phyloP scores from a whole-genome alignment of 2,888 invertebrate genomes.

The Drosophila borborema region DNA sequence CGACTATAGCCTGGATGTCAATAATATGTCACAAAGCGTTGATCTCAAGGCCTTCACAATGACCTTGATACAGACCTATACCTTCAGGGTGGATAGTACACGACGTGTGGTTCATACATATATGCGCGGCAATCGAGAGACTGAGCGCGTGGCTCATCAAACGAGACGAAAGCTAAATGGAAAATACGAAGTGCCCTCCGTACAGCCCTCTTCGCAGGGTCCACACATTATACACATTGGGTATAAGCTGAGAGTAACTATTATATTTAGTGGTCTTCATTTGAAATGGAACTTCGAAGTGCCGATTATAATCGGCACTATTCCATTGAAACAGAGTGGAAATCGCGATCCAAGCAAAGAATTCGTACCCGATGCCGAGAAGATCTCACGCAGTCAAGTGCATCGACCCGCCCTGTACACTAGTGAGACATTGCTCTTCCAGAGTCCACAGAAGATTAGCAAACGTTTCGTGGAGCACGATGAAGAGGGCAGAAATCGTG shows the following conservation, averaged over 20 bases:
- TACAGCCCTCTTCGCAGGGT: neutral
- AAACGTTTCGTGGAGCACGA: neutral
- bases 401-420: neutral
- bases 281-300: constrained; percentile 4
- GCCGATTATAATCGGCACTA: constrained; percentile 5
- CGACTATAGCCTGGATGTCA: neutral
- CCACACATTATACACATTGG: neutral
- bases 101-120: neutral
- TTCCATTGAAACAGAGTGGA: neutral
- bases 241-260: neutral
- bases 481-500: neutral
- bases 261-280: neutral
- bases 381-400: neutral
- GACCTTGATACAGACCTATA: neutral
- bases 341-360: neutral
- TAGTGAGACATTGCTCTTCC: neutral
- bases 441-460: neutral
- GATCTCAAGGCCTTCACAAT: constrained; percentile 1
- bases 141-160: neutral
- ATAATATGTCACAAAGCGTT: neutral
- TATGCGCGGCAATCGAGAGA: neutral
- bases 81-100: neutral
- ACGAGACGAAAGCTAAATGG: neutral
- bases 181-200: neutral
- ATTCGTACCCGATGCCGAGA: neutral